Evolutionary conservation across 2,888 invertebrate species (phyloP), one percentile per base, ranked within the genome.

Genomic region (Caenorhabditis sp.): DNA sequence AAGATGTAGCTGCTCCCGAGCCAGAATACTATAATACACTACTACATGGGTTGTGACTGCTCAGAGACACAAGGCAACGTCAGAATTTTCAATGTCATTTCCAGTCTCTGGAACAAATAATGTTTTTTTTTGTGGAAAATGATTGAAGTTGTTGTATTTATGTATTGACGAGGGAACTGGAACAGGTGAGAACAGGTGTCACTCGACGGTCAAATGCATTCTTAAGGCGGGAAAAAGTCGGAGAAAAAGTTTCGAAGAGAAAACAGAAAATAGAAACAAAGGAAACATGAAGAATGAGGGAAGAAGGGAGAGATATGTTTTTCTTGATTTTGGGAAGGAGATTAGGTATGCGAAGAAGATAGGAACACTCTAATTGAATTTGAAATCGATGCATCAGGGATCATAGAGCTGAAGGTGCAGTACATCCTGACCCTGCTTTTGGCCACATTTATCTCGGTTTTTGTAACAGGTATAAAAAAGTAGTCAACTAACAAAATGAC

Each of bases 81-180:
- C 63, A 63, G 63, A 63, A 63, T 63, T 47, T 63, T 24, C 44
- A 63, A 63, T 63, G 61, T 26, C 61, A 63, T 44, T 44, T 63
- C 63, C 63, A 63, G 44, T 28, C 26, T 38, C 38, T 51, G 24
- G 1, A 69, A 69, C 38, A 44, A 38, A 59, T 41, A n/a, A 35
- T 8, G 56, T 44, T 44, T 41, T 26, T 63, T 41, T 10, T 24
- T 51, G n/a, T 10, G 22, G 19, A 54, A 54, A 24, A 51, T 6
- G 24, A 51, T 54, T 54, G 24, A 26, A 54, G 54, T 54, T 54
- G 54, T 26, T 19, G 49, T 38, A 12, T 38, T 26, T 54, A n/a
- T n/a, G n/a, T n/a, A 54, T 26, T 54, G 51, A 54, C 54, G 54
- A 26, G 12, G 10, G 54, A 38, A 22, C 54, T 54, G 54, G 54